phyloP scores from a whole-genome alignment of 2,888 invertebrate species.

The Leucophora obtusa region DNA sequence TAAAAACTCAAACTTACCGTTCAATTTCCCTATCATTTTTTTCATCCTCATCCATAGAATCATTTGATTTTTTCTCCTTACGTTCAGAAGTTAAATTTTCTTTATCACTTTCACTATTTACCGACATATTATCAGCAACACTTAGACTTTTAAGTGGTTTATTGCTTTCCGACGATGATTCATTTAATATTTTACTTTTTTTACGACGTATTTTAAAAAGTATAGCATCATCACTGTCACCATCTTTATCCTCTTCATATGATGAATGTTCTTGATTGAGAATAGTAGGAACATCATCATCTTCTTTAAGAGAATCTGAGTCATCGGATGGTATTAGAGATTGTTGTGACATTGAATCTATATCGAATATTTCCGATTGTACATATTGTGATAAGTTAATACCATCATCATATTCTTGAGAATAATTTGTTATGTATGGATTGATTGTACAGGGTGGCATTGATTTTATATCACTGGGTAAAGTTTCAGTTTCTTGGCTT shows the following conservation, averaged over 20 bases:
- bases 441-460: neutral
- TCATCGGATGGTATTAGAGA: slow-evolving; percentile 45
- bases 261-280: neutral
- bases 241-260: slow-evolving; percentile 21
- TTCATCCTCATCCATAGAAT: slow-evolving; percentile 66
- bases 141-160: slow-evolving; percentile 21
- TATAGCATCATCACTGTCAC: slow-evolving; percentile 50
- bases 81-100: slow-evolving; percentile 62
- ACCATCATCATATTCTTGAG: slow-evolving; percentile 69
- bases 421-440: slow-evolving; percentile 13
- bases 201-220: slow-evolving; percentile 47
- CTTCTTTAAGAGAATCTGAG: slow-evolving; percentile 45
- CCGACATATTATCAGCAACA: slow-evolving; percentile 35
- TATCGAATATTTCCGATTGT: slow-evolving; percentile 69
- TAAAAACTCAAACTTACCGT: slow-evolving; percentile 66
- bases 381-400: slow-evolving; percentile 70
- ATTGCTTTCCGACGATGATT: slow-evolving; percentile 2
- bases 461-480: slow-evolving; percentile 27
- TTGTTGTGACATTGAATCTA: slow-evolving; percentile 60
- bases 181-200: slow-evolving; percentile 28
- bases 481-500: neutral
- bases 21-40: slow-evolving; percentile 75
- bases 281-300: neutral
- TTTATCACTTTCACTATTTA: slow-evolving; percentile 69
- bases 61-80: slow-evolving; percentile 57